Percentiles rank a stretch among this genome's conserved stretches.
Evolutionary conservation across 2,113 vertebrate genomes (phyloP).

Genomic region (Nannospalax galili): DNA sequence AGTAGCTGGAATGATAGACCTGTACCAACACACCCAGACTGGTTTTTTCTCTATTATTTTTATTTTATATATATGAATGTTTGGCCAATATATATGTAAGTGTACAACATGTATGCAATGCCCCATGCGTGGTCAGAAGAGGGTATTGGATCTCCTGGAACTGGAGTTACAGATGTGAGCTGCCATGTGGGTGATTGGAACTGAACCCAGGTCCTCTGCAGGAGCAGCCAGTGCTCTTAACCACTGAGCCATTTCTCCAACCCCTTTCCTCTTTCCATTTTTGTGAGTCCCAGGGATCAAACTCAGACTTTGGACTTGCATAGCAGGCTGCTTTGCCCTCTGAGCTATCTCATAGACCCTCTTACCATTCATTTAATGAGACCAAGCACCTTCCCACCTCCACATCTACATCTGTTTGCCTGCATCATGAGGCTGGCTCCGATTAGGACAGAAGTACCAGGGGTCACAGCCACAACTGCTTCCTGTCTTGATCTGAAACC

Average conservation of each 20-base stretch:
- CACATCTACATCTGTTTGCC: not conserved
- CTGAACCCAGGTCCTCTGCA: not conserved
- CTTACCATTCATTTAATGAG: not conserved
- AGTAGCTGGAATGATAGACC: not conserved
- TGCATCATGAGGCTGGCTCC: not conserved
- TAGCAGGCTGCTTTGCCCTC: not conserved
- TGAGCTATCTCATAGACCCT: not conserved
- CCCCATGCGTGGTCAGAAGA: too few relatives aligned
- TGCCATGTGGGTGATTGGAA: not conserved
- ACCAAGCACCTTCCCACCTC: too few relatives aligned
- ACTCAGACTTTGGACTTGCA: too few relatives aligned
- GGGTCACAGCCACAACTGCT: not conserved
- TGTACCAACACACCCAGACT: not conserved
- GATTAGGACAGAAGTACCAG: not conserved
- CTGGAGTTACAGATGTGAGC: too few relatives aligned
- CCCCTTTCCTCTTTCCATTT: too few relatives aligned
- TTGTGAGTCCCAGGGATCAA: too few relatives aligned
- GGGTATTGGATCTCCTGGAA: too few relatives aligned
- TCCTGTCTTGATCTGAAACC: not conserved
- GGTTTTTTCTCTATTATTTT: not conserved
- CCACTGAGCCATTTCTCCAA: too few relatives aligned
- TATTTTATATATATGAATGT: not conserved
- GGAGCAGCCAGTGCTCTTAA: too few relatives aligned
- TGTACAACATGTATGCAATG: too few relatives aligned
- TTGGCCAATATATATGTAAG: too few relatives aligned